Base-by-base conservation (phyloP, 2,888 invertebrate species). In the Balanococcus diminutus region DNA sequence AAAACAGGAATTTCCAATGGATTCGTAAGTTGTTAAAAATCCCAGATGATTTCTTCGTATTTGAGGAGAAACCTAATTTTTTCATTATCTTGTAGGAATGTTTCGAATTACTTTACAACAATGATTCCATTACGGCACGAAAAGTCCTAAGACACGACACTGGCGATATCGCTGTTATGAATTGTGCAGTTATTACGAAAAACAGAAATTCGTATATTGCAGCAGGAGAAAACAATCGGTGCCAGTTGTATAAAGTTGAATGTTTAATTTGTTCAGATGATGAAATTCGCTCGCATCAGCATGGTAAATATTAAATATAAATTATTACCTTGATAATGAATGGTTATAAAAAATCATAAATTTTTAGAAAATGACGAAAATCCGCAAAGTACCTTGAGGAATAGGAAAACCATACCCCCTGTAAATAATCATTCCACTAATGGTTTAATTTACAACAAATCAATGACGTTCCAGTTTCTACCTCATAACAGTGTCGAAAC, bases 1-100 rank as follows among this genome's bases (percentile, higher is more conserved):
- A 98, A 98, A 90, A 98, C 98, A 79, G 99, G 99, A 86, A 96
- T 99, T 86, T 95, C 96, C 51, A 99, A 99, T 92, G 97, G 97
- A 90, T 96, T 99, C 91, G 98, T 97, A 91, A 94, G 96, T 93
- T 87, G 87, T 67, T 81, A 67, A 39, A 42, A 42, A n/a, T n/a
- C n/a, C n/a, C 56, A 8, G 56, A 9, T 42, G 8, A 6, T 56
- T 46, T n/a, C n/a, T n/a, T n/a, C 46, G 3, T 2, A n/a, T n/a
- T n/a, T 4, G 6, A n/a, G 0, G n/a, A n/a, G 6, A 22, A 56
- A 19, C 9, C 5, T 22, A 56, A 8, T 11, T 22, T 0, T 56
- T 56, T 22, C 22, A 56, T 2, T 22, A 22, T 1, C 88, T 91
- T 92, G 86, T 89, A 97, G 97, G 97, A 98, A 93, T 95, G 98